phyloP scores from a whole-genome alignment of 1,140 invertebrate species.

The Caerostris extrusa region DNA sequence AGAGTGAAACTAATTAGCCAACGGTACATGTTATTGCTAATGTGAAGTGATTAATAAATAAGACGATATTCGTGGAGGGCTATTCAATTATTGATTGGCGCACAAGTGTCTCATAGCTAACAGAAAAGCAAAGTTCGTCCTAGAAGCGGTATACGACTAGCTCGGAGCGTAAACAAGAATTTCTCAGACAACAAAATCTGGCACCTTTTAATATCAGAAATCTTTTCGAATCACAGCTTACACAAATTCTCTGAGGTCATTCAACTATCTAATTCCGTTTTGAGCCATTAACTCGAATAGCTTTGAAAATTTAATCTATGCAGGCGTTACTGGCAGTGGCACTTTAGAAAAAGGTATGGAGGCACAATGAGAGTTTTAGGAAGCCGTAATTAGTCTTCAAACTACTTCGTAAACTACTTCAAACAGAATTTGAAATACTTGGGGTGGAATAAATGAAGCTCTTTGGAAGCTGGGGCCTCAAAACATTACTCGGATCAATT shows the following conservation, averaged over 20 bases:
- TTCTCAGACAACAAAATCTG: not conserved
- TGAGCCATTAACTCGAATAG: conserved; percentile 25
- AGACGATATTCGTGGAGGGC: not conserved
- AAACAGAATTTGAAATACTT: conserved; percentile 16
- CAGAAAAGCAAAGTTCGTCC: not conserved
- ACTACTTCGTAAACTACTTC: conserved; percentile 35
- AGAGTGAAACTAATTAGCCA: not conserved
- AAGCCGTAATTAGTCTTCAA: conserved; percentile 25
- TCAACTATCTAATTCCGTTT: conserved; percentile 7
- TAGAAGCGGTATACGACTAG: not conserved
- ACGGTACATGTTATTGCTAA: not conserved
- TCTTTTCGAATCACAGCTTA: not conserved
- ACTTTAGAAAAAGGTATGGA: conserved; percentile 21
- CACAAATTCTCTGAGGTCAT: not conserved
- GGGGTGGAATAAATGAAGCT: conserved; percentile 21
- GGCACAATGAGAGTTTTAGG: conserved; percentile 21
- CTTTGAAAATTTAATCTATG: conserved; percentile 26
- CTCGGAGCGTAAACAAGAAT: not conserved
- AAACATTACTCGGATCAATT: conserved; percentile 39
- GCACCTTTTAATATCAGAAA: not conserved
- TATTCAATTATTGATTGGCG: not conserved
- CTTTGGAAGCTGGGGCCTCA: conserved; percentile 31
- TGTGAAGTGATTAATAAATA: not conserved
- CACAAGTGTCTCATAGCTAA: not conserved
- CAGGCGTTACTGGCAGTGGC: conserved; percentile 7